Conservation (phyloP, 2,888 invertebrate genomes). For the Drosophila aldrichi region DNA sequence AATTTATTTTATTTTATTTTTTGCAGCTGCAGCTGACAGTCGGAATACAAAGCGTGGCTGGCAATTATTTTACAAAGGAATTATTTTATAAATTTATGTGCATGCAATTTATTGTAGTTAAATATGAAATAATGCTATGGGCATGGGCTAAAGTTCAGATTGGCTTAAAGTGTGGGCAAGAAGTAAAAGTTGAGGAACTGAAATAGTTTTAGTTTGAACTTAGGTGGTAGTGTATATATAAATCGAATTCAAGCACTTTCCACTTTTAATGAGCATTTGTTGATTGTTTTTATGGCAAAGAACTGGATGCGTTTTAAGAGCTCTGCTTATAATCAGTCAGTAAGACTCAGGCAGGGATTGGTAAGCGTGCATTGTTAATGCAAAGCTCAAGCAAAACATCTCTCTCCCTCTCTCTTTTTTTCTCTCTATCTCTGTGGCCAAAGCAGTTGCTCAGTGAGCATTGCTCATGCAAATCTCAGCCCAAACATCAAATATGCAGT, state of each 20-base stretch:
- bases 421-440: not conserved
- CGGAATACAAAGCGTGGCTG: not conserved
- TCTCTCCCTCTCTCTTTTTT: not conserved
- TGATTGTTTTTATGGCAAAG: too few species aligned
- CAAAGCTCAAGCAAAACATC: not conserved
- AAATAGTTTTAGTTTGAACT: too few species aligned
- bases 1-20: not conserved
- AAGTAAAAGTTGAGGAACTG: too few species aligned
- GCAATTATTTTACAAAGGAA: not conserved
- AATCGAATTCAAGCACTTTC: too few species aligned
- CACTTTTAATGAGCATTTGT: too few species aligned
- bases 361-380: not conserved
- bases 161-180: too few species aligned
- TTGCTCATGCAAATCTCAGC: not conserved
- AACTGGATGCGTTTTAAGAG: too few species aligned
- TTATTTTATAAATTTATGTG: not conserved
- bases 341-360: not conserved
- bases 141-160: not conserved
- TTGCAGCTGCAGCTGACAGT: conserved; percentile 7
- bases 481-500: not conserved
- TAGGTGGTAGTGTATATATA: too few species aligned
- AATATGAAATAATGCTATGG: not conserved
- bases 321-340: not conserved
- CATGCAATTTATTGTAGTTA: not conserved
- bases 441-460: not conserved